phyloP scores from a whole-genome alignment of 2,888 invertebrate genomes.

The Tolmerus cingulatus region DNA sequence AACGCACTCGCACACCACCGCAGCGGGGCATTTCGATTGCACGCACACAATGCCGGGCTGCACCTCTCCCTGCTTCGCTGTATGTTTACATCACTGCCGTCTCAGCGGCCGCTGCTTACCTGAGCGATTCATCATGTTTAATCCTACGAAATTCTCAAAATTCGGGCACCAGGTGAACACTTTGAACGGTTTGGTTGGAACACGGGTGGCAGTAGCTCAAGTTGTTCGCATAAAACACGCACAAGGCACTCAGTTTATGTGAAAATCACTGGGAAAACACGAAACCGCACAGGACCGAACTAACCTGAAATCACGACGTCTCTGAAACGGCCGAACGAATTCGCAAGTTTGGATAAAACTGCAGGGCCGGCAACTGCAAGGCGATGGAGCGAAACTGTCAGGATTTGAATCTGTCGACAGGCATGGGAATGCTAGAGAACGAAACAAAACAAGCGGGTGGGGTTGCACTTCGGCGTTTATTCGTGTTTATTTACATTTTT shows the following conservation, averaged over 20 bases:
- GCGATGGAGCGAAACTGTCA: not conserved
- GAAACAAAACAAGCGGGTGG: not conserved
- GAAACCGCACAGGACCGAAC: conserved; percentile 9
- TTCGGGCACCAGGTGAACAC: conserved; percentile 19
- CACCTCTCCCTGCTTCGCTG: not conserved
- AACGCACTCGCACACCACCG: not conserved
- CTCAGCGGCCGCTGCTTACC: not conserved
- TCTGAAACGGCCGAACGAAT: conserved; percentile 20
- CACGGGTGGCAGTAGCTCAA: not conserved
- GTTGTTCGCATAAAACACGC: conserved; percentile 6
- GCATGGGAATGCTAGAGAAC: not conserved
- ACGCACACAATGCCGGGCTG: not conserved
- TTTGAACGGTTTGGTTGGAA: not conserved
- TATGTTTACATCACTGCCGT: conserved; percentile 6
- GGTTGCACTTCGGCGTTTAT: not conserved
- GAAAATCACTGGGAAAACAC: not conserved
- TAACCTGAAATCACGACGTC: conserved; percentile 35
- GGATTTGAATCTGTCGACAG: not conserved
- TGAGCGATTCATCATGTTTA: conserved; percentile 33
- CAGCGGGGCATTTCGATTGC: not conserved
- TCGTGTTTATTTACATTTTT: not conserved
- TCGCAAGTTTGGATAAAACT: not conserved
- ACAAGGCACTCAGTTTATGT: conserved; percentile 10
- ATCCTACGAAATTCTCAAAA: not conserved
- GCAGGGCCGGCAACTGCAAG: not conserved